Evolutionary conservation across 1,140 invertebrate genomes (phyloP).

Genomic region (Lethrus apterus): DNA sequence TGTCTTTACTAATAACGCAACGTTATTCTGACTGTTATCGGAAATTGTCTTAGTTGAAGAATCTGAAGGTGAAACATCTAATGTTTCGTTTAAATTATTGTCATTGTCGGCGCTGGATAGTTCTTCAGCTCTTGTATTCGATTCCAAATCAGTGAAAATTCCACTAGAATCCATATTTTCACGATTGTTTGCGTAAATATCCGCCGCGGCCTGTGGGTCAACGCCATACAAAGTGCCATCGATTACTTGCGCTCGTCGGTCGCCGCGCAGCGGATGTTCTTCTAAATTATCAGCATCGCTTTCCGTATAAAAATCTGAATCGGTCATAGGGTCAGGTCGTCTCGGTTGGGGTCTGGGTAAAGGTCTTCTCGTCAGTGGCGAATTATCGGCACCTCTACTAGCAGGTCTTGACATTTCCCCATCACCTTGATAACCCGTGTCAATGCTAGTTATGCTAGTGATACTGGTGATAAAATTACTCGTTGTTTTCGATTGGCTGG

Average conservation of each 20-base stretch:
- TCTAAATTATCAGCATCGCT: conserved; percentile 75
- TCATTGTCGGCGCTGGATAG: conserved; percentile 24
- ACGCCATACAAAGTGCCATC: conserved; percentile 74
- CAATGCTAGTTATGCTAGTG: conserved; percentile 76
- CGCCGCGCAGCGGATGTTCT: conserved; percentile 55
- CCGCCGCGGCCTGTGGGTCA: conserved; percentile 43
- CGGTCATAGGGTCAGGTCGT: conserved; percentile 74
- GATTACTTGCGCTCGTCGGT: conserved; percentile 68
- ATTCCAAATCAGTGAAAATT: conserved; percentile 77
- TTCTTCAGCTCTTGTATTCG: conserved; percentile 33
- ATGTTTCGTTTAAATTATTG: conserved; percentile 26
- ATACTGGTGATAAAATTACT: conserved; percentile 71
- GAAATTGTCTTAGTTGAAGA: conserved; percentile 36
- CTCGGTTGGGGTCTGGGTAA: conserved; percentile 36
- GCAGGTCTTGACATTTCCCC: conserved; percentile 74
- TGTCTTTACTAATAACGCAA: conserved; percentile 22
- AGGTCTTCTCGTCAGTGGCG: conserved; percentile 43
- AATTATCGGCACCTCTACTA: conserved; percentile 65
- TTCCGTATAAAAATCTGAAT: conserved; percentile 83
- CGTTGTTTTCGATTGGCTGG: conserved; percentile 51
- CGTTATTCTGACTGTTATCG: conserved; percentile 39
- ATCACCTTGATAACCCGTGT: conserved; percentile 79
- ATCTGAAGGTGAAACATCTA: conserved; percentile 37
- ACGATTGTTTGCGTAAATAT: conserved; percentile 44
- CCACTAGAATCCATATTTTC: conserved; percentile 80